Evolutionary conservation across 2,888 invertebrate genomes (phyloP).

Genomic region (Nomada fabriciana): DNA sequence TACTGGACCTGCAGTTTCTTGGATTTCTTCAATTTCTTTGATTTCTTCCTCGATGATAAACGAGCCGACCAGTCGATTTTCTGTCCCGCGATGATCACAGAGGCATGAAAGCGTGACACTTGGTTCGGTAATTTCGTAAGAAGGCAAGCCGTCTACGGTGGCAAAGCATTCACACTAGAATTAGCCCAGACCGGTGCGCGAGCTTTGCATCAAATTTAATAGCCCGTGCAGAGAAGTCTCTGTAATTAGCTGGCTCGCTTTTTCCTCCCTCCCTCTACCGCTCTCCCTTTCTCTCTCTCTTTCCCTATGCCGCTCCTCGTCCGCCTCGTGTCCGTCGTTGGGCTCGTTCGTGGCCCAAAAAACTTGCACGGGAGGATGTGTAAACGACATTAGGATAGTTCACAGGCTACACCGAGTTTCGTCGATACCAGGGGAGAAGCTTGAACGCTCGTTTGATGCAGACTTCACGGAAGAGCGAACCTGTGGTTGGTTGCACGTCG

Average conservation of each 20-base stretch:
- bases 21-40: constrained; percentile 1
- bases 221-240: constrained; percentile 46
- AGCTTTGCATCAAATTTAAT: constrained; percentile 48
- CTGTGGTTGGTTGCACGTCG: constrained; percentile 46
- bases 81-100: constrained; percentile 10
- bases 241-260: constrained; percentile 48
- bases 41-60: neutral
- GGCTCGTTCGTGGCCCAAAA: constrained; percentile 34
- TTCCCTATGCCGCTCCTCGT: neutral
- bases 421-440: constrained; percentile 29
- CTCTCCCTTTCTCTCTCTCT: too few relatives aligned
- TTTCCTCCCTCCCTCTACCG: neutral
- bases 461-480: constrained; percentile 54
- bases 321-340: neutral
- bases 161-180: constrained; percentile 42
- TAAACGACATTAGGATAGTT: constrained; percentile 57
- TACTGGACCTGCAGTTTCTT: neutral
- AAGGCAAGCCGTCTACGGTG: neutral
- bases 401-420: constrained; percentile 41
- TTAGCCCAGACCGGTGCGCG: constrained; percentile 23
- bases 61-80: constrained; percentile 7
- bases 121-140: constrained; percentile 14
- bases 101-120: constrained; percentile 20
- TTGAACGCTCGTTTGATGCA: constrained; percentile 59
- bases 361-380: constrained; percentile 37